Base-by-base conservation (phyloP, 1,140 invertebrate genomes). In the Brachionus manjavacas region DNA sequence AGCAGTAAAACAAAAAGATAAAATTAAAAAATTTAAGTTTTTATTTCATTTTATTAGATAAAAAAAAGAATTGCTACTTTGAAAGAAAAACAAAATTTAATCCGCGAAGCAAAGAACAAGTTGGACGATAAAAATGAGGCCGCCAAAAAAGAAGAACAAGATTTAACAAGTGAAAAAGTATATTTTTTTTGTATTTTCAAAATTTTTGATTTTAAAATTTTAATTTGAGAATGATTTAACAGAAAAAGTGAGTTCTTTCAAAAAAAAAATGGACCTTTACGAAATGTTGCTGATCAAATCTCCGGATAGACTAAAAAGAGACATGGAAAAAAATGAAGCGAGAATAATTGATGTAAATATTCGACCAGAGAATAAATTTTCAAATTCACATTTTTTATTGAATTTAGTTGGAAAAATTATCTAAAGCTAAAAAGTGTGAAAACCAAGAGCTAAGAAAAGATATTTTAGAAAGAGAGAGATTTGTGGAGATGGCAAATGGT, bases 231-330 rank as follows among this genome's bases (percentile, higher is more conserved):
- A 46, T 49, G 41, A 76, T 76, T 25, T 23, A 4, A n/a, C 41
- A 12, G 43, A 76, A 9, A 25, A 23, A 49, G 20, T 28, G 7
- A 76, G 11, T n/a, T 14, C 39, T 16, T 25, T 76, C 3, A 43
- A 76, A 76, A 76, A 76, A 46, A 76, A 49, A n/a, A 76, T 52
- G 72, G 25, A 76, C 11, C 9, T 76, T 20, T 76, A 76, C 20
- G 72, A 76, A 28, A 76, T 25, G 20, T 25, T 76, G 25, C 46
- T 76, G 2, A 76, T 76, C 9, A 76, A 49, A 25, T 76, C 72
- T 28, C 72, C 72, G 25, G 72, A 76, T 25, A 46, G 72, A 28
- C 49, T 76, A 14, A 76, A 35, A 76, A 76, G 46, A 49, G 41
- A 76, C n/a, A 35, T 49, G 20, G 72, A 76, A 76, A 76, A 76